Conservation (phyloP, 2,797 vertebrate genomes). For the Gymnocypris eckloni region DNA sequence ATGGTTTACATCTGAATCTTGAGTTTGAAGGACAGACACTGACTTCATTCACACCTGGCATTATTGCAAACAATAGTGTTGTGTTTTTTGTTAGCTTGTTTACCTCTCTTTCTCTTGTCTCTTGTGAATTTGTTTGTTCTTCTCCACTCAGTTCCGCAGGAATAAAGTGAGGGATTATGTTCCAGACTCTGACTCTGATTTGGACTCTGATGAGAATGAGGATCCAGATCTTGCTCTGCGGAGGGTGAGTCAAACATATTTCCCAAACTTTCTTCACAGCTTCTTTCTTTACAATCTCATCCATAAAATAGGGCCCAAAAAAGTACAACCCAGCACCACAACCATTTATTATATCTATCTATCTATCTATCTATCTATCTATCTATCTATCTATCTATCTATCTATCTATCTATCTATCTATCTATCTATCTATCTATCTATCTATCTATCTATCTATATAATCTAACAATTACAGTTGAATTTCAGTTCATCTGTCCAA, state of each 20-base stretch:
- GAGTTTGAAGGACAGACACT: not conserved
- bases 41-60: not conserved
- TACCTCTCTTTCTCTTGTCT: not conserved
- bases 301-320: no score
- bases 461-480: no score
- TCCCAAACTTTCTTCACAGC: not conserved
- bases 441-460: not conserved
- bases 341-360: not conserved
- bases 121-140: constrained; percentile 5
- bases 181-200: constrained; percentile 76
- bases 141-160: constrained; percentile 72
- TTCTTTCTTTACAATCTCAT: not conserved
- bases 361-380: not conserved
- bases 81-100: not conserved
- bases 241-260: constrained; percentile 68
- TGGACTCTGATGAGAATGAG: constrained; percentile 72
- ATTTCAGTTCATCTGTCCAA: no score
- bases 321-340: not conserved
- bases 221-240: constrained; percentile 73
- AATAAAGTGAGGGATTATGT: constrained; percentile 76
- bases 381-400: not conserved
- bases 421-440: not conserved
- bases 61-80: not conserved
- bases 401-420: not conserved
- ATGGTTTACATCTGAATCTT: not conserved